Conservation (phyloP, 2,797 vertebrate species). For the Pangasius sanitwongsei region DNA sequence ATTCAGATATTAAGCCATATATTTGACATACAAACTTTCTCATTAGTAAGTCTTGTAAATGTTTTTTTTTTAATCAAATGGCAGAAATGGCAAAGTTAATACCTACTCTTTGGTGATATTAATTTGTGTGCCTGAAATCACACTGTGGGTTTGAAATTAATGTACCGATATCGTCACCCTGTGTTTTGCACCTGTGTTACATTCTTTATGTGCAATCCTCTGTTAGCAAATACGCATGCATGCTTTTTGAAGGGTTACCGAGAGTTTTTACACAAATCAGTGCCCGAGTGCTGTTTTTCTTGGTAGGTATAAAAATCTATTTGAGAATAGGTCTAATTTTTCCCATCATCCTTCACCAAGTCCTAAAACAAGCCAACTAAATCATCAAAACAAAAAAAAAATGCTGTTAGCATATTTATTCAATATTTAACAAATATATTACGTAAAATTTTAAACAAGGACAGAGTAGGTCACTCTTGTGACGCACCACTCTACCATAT, state of each 20-base stretch:
- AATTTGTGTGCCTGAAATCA: not conserved
- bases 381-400: not conserved
- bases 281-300: not conserved
- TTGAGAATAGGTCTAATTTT: not conserved
- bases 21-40: not conserved
- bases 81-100: too few relatives aligned
- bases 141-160: not conserved
- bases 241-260: not conserved
- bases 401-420: not conserved
- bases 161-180: not conserved
- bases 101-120: not conserved
- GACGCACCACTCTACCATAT: not conserved
- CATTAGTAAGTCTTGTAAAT: not conserved
- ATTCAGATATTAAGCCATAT: not conserved
- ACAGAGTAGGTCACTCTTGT: not conserved
- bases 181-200: not conserved
- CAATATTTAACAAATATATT: not conserved
- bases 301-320: not conserved
- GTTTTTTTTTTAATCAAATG: not conserved
- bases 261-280: not conserved
- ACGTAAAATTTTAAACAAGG: not conserved
- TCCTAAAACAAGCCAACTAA: not conserved
- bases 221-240: not conserved
- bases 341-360: not conserved
- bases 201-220: not conserved